Percentiles rank a stretch among this genome's conserved stretches.
phyloP scores from a whole-genome alignment of 2,888 invertebrate species.

The Marronus borbonicus region DNA sequence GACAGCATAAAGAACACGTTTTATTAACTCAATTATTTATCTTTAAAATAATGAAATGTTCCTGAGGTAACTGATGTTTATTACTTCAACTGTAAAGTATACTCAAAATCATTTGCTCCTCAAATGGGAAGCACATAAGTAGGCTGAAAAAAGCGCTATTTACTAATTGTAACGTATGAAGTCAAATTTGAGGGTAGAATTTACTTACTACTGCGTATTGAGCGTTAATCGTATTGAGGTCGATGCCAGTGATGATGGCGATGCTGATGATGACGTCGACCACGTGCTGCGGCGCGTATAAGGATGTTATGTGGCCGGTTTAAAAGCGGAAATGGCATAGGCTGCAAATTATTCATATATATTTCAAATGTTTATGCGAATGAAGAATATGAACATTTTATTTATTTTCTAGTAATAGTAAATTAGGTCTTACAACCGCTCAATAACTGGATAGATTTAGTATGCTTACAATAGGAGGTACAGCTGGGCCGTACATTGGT shows the following conservation, averaged over 20 bases:
- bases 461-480: conserved; percentile 1
- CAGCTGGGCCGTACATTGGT: background rate
- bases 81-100: background rate
- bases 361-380: too few relatives aligned
- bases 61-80: conserved; percentile 7
- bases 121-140: background rate
- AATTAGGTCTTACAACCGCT: background rate
- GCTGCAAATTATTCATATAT: background rate
- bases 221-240: background rate
- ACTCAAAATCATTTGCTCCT: background rate
- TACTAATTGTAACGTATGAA: background rate
- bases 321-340: background rate
- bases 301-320: background rate
- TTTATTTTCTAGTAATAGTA: too few relatives aligned
- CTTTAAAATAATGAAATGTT: background rate
- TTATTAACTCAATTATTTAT: background rate
- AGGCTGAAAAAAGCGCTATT: background rate
- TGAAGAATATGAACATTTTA: too few relatives aligned
- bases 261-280: conserved; percentile 14
- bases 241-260: conserved; percentile 4
- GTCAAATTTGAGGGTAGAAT: background rate
- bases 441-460: too few relatives aligned
- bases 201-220: background rate
- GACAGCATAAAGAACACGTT: background rate
- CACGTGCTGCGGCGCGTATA: background rate